Evolutionary conservation across 2,113 vertebrate species (phyloP), one percentile per base, ranked within the genome.

Genomic region (Melospiza melodia): DNA sequence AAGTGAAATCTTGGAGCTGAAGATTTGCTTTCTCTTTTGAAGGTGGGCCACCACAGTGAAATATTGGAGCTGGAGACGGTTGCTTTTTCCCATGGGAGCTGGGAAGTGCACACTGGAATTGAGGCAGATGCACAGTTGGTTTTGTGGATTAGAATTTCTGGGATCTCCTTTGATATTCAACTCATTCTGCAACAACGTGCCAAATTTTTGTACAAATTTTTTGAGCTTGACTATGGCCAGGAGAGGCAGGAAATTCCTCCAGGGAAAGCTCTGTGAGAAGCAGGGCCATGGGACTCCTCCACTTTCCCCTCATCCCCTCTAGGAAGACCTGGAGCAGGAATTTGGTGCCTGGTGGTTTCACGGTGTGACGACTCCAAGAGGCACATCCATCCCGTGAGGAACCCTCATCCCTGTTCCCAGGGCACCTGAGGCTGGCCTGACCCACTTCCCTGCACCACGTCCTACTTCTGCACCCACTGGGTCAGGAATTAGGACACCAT

Each of bases 371-470:
- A 15, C 21, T 30, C 57, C 5, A 8, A 65, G 57, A 48, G 27
- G 9, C 15, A 18, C 28, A 33, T 48, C n/a, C 25, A 24, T 39
- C 58, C 75, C n/a, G 0, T 1, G 7, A 41, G 48, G 39, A 74
- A 3, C 25, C 18, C 35, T 69, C 4, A 1, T 46, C 37, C 48
- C 2, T 4, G 83, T 37, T 37, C 37, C 37, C 37, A 37, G 37
- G 81, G 49, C 79, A 72, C 84, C 89, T 68, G 44, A 87, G 72
- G 77, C 61, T 95, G 59, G 25, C 46, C 46, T 95, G 93, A 92
- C 95, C 93, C 91, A 90, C 44, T 95, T 95, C 52, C 63, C 79
- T 37, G 59, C 16, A 4, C 84, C 71, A 37, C 0, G 58, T 77
- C 95, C 95, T 59, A 86, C 25, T 94, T 95, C 71, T 90, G 46